A percentile compares a stretch with the other conserved stretches of the same genome.
Evolutionary conservation across 2,888 invertebrate species (phyloP).

Genomic region (Urechis unicinctus): DNA sequence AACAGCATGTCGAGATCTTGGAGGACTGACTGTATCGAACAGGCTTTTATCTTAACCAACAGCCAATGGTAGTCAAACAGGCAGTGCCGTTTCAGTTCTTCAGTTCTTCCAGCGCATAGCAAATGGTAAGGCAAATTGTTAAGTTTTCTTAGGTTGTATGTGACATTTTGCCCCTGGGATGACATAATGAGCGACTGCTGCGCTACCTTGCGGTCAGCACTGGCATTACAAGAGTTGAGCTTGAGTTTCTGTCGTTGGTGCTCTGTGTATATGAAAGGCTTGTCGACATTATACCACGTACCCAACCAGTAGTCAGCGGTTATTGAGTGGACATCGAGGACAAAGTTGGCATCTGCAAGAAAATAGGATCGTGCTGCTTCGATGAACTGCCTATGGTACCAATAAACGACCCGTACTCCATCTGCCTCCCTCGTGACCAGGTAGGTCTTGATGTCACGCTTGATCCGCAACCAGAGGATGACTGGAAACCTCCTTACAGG

Average conservation of each 20-base stretch:
- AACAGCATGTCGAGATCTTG: slow-evolving; percentile 65
- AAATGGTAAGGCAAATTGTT: slow-evolving; percentile 33
- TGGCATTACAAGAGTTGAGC: slow-evolving; percentile 17
- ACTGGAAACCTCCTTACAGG: slow-evolving; percentile 15
- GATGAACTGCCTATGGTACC: slow-evolving; percentile 20
- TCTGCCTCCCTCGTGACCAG: slow-evolving; percentile 19
- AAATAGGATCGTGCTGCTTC: slow-evolving; percentile 11
- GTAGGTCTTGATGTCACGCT: slow-evolving; percentile 15
- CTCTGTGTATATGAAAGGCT: slow-evolving; percentile 29
- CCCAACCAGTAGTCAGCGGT: slow-evolving; percentile 37
- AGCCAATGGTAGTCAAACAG: slow-evolving; percentile 95
- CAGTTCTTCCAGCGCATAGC: slow-evolving; percentile 54
- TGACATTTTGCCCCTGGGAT: slow-evolving; percentile 1
- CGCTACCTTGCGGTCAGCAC: slow-evolving; percentile 29
- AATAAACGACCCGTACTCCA: slow-evolving; percentile 9
- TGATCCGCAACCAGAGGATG: slow-evolving; percentile 12
- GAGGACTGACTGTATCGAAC: slow-evolving; percentile 86
- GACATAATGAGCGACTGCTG: slow-evolving; percentile 30
- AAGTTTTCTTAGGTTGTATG: slow-evolving; percentile 36
- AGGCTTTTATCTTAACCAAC: slow-evolving; percentile 85
- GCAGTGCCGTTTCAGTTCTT: slow-evolving; percentile 84
- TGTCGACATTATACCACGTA: slow-evolving; percentile 27
- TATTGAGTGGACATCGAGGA: slow-evolving; percentile 20
- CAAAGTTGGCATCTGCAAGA: background rate
- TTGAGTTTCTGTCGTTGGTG: slow-evolving; percentile 18